Evolutionary conservation across 2,888 invertebrate species (phyloP), one percentile per base, ranked within the genome.

Genomic region (Cetonia aurata): DNA sequence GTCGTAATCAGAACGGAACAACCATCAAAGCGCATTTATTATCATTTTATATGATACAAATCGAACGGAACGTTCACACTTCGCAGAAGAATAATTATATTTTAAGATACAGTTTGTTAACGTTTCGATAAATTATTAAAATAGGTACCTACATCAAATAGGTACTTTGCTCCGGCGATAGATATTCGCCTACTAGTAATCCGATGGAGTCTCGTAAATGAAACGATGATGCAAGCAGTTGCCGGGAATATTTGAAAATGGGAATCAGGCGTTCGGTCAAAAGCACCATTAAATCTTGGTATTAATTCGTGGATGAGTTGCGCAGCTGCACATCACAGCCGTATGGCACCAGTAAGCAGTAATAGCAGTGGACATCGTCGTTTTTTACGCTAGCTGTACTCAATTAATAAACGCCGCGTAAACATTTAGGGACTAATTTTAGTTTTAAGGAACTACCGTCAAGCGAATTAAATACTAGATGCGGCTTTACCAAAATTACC

Each of bases 341-440:
- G 25, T n/a, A n/a, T 52, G 25, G 52, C 25, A 25, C 3, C 25
- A 4, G 25, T 25, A 25, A 25, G 4, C 4, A 4, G 25, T 25
- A 25, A 25, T 4, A 25, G 25, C 56, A 33, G 62, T 13, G 33
- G 62, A 62, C 62, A 62, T 62, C 62, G 46, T 62, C 62, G n/a
- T n/a, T 62, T 62, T 59, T 62, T 62, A 62, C n/a, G 42, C 46
- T 60, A 46, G 46, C 31, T 25, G 52, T 50, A 52, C 50, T 65
- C 62, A 50, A 65, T 65, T 65, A 65, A 65, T 65, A 65, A 65
- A 50, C 50, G 48, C 52, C 25, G 50, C 62, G 62, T 65, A 65
- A 65, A 65, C 62, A 50, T 65, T 65, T 50, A 65, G 62, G 6
- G 31, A 65, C 62, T 65, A 65, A 65, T 65, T 62, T 65, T 65